phyloP scores from a whole-genome alignment of 2,888 invertebrate genomes.

The Agonopterix alstromeriana region DNA sequence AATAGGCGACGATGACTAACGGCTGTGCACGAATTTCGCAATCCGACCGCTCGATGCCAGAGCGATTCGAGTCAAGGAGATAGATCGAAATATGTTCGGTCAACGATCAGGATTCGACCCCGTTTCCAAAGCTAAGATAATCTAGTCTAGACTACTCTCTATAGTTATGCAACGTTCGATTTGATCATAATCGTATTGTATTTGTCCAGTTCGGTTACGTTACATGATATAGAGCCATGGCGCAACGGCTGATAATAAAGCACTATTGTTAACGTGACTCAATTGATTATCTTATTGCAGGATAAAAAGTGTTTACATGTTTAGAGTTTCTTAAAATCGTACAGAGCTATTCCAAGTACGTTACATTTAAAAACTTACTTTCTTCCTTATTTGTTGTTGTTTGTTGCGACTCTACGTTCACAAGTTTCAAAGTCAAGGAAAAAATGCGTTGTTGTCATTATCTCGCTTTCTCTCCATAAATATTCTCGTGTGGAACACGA shows the following conservation, averaged over 20 bases:
- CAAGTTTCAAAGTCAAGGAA: too few species aligned
- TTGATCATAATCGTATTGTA: neutral
- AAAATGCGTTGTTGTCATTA: neutral
- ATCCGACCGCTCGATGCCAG: constrained; percentile 51
- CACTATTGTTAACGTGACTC: too few species aligned
- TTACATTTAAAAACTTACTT: too few species aligned
- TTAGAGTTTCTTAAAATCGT: too few species aligned
- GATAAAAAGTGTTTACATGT: too few species aligned
- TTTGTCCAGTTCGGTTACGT: too few species aligned
- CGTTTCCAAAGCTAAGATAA: constrained; percentile 26
- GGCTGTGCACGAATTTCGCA: constrained; percentile 57
- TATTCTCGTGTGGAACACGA: constrained; percentile 50
- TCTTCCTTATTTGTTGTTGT: too few species aligned
- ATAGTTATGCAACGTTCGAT: constrained; percentile 4
- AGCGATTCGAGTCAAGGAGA: constrained; percentile 59
- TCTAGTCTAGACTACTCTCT: constrained; percentile 24
- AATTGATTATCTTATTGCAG: too few species aligned
- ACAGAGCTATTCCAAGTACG: too few species aligned
- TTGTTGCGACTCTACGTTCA: too few species aligned
- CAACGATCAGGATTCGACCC: constrained; percentile 39
- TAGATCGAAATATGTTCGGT: constrained; percentile 47
- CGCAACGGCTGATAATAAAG: too few species aligned
- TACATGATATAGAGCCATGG: too few species aligned
- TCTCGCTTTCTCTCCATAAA: constrained; percentile 56
- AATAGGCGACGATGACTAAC: constrained; percentile 65